These are phyloP conservation scores for Gymnosoma rotundatum DNA, from an alignment of 2,888 invertebrate species.

Conservation along the genomic window DNA sequence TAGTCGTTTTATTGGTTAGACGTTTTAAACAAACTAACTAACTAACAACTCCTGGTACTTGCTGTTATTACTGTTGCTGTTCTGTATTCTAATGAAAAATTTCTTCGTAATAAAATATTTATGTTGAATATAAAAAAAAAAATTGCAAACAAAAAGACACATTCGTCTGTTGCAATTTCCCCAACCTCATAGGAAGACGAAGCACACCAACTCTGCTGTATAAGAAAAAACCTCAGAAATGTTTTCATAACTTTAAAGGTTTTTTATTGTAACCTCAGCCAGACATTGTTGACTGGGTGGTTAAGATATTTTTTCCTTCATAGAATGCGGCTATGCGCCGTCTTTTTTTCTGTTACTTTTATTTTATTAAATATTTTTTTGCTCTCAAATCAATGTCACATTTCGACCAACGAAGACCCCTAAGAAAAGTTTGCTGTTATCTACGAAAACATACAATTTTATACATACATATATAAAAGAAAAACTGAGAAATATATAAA, in stretches of 20 bases:
- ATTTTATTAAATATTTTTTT: constrained; percentile 22
- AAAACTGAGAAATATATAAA: too few relatives aligned
- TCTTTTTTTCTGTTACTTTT: constrained; percentile 26
- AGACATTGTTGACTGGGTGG: constrained; percentile 67
- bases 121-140: neutral
- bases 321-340: constrained; percentile 55
- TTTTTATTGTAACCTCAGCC: constrained; percentile 59
- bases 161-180: constrained; percentile 62
- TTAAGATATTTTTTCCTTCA: constrained; percentile 43
- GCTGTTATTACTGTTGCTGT: constrained; percentile 10
- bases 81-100: constrained; percentile 32
- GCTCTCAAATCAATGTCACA: constrained; percentile 67
- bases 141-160: constrained; percentile 59
- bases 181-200: constrained; percentile 49
- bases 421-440: constrained; percentile 63
- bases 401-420: constrained; percentile 60
- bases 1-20: constrained; percentile 40
- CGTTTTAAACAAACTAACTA: constrained; percentile 55
- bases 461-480: neutral
- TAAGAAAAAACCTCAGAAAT: constrained; percentile 42
- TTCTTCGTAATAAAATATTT: constrained; percentile 50
- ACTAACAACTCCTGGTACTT: neutral
- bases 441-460: constrained; percentile 10
- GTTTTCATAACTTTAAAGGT: constrained; percentile 33
- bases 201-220: neutral